phyloP scores from a whole-genome alignment of 2,113 vertebrate genomes.

The Indri indri region DNA sequence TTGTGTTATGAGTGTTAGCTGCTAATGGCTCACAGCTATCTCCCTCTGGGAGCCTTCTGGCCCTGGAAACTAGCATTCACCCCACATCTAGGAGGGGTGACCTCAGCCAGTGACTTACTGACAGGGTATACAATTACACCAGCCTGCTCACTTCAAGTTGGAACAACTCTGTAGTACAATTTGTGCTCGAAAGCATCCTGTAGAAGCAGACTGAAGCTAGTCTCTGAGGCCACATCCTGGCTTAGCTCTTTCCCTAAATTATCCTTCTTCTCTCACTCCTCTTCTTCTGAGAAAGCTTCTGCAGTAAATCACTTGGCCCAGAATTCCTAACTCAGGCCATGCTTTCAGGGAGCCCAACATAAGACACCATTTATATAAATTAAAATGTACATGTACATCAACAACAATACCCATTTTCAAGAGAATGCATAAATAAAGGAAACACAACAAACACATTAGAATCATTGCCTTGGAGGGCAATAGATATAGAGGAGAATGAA shows the following conservation, averaged over 20 bases:
- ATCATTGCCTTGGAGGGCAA: background rate
- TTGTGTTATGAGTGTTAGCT: background rate
- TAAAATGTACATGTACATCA: background rate
- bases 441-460: background rate
- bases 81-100: background rate
- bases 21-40: background rate
- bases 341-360: background rate
- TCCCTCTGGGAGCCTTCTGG: background rate
- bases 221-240: background rate
- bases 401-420: background rate
- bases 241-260: background rate
- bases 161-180: no score
- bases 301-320: background rate
- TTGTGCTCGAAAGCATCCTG: background rate
- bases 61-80: background rate
- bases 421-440: background rate
- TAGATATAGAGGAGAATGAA: background rate
- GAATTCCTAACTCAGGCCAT: background rate
- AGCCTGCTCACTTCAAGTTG: background rate
- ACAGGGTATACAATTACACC: background rate
- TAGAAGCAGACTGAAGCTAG: background rate
- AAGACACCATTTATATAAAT: background rate
- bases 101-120: background rate
- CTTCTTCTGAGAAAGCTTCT: background rate
- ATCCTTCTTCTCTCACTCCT: background rate